Evolutionary conservation across 2,113 vertebrate genomes (phyloP), one percentile per base, ranked within the genome.

Genomic region (Dasyurus viverrinus): DNA sequence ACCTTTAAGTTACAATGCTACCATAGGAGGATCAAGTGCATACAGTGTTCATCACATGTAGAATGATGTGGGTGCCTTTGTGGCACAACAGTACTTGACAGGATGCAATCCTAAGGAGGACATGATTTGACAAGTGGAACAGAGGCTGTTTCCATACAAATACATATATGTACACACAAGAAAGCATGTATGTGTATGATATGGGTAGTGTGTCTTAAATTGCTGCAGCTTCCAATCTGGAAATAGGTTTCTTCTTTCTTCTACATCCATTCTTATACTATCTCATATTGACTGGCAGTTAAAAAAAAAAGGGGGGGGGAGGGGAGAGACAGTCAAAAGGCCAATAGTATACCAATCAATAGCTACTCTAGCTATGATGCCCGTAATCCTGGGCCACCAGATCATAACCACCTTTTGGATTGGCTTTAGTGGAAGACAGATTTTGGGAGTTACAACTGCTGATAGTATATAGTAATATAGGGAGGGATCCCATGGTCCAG

Each of bases 341-440:
- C 99, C 98, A 99, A 97, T 98, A 99, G 98, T 99, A 99, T 99
- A 98, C 99, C 99, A 22, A 99, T 99, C 98, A 22, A n/a, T 16
- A 84, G 36, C 2, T 7, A 42, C 16, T 22, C n/a, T 16, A 76
- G 30, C 12, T 76, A 68, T 4, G 0, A 84, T 23, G 22, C 68
- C 30, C 16, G 42, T 84, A 42, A 84, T 19, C 16, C 5, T 22
- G 16, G 1, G n/a, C 36, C 68, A 84, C 36, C 16, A 42, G 36
- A 42, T 84, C 16, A 42, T 42, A 42, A 22, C 36, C 19, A 84
- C 68, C 36, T 6, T 22, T 36, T n/a, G 30, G 68, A 42, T 2
- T 42, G n/a, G 4, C 19, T 84, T 84, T 42, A 23, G 68, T 84
- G 36, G 14, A 6, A 22, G 36, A 1, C 16, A 84, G n/a, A 84